Percentiles rank a stretch among this genome's conserved stretches.
These are phyloP conservation scores for Epizoanthus fatuus DNA, from an alignment of 92 coral and sea anemone genomes.

Conservation along the genomic window DNA sequence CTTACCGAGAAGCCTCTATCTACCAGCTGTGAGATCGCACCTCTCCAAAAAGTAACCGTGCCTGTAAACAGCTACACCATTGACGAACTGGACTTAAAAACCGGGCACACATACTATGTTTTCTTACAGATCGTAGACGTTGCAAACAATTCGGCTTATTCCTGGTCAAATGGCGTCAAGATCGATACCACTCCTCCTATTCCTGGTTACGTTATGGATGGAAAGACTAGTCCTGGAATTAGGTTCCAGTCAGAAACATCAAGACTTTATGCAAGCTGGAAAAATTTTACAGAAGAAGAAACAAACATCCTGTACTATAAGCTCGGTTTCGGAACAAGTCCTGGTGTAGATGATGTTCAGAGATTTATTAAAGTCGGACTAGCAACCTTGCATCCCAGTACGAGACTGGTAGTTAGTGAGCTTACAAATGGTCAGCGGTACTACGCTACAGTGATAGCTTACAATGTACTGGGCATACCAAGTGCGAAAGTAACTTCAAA, in stretches of 20 bases:
- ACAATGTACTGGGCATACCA: slow-evolving; percentile 85
- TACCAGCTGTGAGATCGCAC: slow-evolving; percentile 71
- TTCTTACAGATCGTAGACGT: slow-evolving; percentile 82
- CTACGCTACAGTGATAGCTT: slow-evolving; percentile 89
- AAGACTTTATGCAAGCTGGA: slow-evolving; percentile 88
- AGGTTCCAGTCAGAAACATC: slow-evolving; percentile 84
- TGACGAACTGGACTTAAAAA: slow-evolving; percentile 72
- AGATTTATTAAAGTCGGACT: slow-evolving; percentile 89
- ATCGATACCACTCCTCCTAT: slow-evolving; percentile 89
- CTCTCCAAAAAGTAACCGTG: slow-evolving; percentile 64
- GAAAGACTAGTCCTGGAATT: slow-evolving; percentile 60
- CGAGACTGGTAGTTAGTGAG: slow-evolving; percentile 78
- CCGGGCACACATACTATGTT: slow-evolving; percentile 85
- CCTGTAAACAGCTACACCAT: slow-evolving; percentile 71
- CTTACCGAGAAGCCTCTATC: slow-evolving; percentile 69
- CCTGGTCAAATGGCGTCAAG: slow-evolving; percentile 82
- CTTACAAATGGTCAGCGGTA: slow-evolving; percentile 82
- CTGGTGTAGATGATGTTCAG: slow-evolving; percentile 79
- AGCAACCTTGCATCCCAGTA: slow-evolving; percentile 79
- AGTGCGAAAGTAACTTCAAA: slow-evolving; percentile 83
- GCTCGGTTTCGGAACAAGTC: slow-evolving; percentile 90
- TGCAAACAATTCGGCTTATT: slow-evolving; percentile 83
- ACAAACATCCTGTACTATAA: slow-evolving; percentile 80
- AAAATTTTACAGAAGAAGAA: slow-evolving; percentile 86
- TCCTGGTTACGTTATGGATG: slow-evolving; percentile 86